phyloP scores from a whole-genome alignment of 1,140 invertebrate species.

The Amphibalanus amphitrite region DNA sequence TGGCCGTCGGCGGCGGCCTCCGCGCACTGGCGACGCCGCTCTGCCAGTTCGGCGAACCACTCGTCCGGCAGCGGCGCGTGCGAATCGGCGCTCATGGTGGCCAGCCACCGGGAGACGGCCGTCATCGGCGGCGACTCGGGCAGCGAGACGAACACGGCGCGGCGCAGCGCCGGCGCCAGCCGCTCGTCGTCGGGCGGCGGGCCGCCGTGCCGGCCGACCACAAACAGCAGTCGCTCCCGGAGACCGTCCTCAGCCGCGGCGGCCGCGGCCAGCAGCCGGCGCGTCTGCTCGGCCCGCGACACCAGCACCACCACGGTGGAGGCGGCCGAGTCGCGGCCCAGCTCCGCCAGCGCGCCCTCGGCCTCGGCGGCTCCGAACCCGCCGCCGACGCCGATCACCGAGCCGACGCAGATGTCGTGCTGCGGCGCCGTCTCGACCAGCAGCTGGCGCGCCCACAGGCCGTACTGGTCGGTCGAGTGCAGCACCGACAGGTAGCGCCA shows the following conservation, averaged over 20 bases:
- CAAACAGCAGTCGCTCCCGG: constrained; percentile 14
- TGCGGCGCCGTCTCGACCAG: neutral
- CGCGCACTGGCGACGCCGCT: constrained; percentile 26
- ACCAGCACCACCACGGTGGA: constrained; percentile 15
- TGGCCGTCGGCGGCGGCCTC: constrained; percentile 17
- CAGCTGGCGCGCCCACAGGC: neutral
- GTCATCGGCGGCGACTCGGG: constrained; percentile 28
- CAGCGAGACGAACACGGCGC: constrained; percentile 20
- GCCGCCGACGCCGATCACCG: constrained; percentile 13
- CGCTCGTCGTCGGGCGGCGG: constrained; percentile 12
- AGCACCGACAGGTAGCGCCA: neutral
- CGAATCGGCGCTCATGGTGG: constrained; percentile 23
- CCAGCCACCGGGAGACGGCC: constrained; percentile 26
- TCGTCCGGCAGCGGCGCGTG: constrained; percentile 24
- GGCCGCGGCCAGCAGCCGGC: constrained; percentile 15
- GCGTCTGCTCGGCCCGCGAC: constrained; percentile 16
- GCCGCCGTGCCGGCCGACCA: constrained; percentile 16
- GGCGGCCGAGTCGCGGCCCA: constrained; percentile 10
- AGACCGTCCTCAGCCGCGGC: constrained; percentile 10
- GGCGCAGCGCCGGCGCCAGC: constrained; percentile 13
- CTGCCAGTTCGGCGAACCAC: constrained; percentile 32
- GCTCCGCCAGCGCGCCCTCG: constrained; percentile 22
- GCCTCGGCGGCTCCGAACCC: constrained; percentile 26
- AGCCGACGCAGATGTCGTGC: neutral
- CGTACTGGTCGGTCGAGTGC: neutral